Base-by-base conservation (phyloP, 2,888 invertebrate species). In the Branchipolynoe longqiensis region DNA sequence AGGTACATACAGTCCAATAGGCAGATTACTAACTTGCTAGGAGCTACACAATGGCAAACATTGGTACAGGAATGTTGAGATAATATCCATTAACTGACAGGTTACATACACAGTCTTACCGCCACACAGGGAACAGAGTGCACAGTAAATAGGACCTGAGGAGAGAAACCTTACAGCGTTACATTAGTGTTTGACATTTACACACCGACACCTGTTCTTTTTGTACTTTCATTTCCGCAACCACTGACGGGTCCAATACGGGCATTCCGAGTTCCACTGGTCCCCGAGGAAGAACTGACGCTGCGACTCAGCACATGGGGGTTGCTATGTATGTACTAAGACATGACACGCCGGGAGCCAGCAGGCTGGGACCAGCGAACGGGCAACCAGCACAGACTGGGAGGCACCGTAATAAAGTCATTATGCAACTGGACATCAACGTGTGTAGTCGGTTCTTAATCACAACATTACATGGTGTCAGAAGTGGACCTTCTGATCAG, bases 171-270 rank as follows among this genome's bases (percentile, higher is more conserved):
- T 69, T 4, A 69, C 36, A 69, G n/a, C 33, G 33, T 69, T 4
- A 69, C 36, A 69, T 69, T 18, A 69, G 69, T 69, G 62, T 62
- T 62, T 69, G 33, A 36, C 33, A 33, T 31, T 38, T 38, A 69
- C 69, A 14, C 38, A n/a, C n/a, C n/a, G n/a, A n/a, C n/a, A n/a
- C n/a, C n/a, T n/a, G n/a, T n/a, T n/a, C n/a, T n/a, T n/a, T n/a
- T n/a, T n/a, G n/a, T n/a, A n/a, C n/a, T 3, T 22, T 38, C 38
- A 69, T 38, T 69, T 33, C 69, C 69, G 38, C 69, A 69, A 69
- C 69, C 69, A 69, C 69, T n/a, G 69, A 69, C 69, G 38, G 33
- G 69, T 69, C 69, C 69, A n/a, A 4, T n/a, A n/a, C n/a, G n/a
- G n/a, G n/a, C n/a, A n/a, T n/a, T n/a, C n/a, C n/a, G n/a, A 36